Evolutionary conservation across 1,140 invertebrate species (phyloP), one percentile per base, ranked within the genome.

Genomic region (Lethocerus indicus): DNA sequence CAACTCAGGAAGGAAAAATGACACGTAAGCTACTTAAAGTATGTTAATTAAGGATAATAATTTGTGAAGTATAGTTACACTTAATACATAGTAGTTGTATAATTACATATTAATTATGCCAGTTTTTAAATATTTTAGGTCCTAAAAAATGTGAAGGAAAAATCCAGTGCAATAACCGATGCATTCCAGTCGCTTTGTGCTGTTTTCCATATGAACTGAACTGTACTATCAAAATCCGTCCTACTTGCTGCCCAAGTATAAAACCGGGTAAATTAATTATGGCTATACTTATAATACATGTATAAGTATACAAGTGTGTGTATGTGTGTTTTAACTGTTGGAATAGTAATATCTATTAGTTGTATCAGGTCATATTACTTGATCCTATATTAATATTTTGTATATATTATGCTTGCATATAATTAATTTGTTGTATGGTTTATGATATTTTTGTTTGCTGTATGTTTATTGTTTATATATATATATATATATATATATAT

Each of bases 121-220:
- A 20, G 7, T 9, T 21, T 21, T 7, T 35, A 9, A 14, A n/a
- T 26, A 26, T 45, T 44, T 44, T 50, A 62, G 68, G 64, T 12
- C 37, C 36, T 23, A 57, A 69, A 58, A 66, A 71, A 2, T 74
- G 72, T 55, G 60, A 63, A 56, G 66, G 65, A 51, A 71, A 63
- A 51, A 56, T 72, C 32, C 60, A 52, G 3, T 72, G 70, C 59
- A 64, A 67, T 23, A 64, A 70, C 57, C 57, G 71, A 20, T 73
- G 71, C 49, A 72, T 74, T 32, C 64, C 70, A 13, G 58, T 57
- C 3, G 56, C 61, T 50, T 69, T 67, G 64, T 74, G 71, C 56
- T 73, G 71, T 56, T 66, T 72, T 62, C 57, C 57, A 41, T 55
- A 57, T 44, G 66, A 68, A 61, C 54, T 57, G 1, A 68, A 69